These are phyloP conservation scores for Nudaria mundana DNA, from an alignment of 2,888 invertebrate genomes.

Conservation along the genomic window DNA sequence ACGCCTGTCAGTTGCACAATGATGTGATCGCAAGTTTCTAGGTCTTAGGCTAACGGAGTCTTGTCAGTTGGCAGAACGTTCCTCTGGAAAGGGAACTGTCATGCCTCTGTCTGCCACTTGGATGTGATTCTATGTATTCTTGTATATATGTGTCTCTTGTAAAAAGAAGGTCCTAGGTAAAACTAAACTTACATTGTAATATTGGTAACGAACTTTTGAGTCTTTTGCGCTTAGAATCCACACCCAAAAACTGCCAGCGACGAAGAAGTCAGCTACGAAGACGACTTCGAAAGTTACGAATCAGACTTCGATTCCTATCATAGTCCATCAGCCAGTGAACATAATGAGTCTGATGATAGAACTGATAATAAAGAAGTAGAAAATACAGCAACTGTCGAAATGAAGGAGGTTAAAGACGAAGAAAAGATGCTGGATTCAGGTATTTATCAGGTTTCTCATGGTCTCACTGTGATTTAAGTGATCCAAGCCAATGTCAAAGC, in stretches of 20 bases:
- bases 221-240: slow-evolving; percentile 13
- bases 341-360: slow-evolving; percentile 13
- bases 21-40: too few relatives aligned
- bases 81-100: too few relatives aligned
- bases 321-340: slow-evolving; percentile 35
- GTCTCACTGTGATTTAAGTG: background rate
- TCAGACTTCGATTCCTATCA: slow-evolving; percentile 76
- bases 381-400: slow-evolving; percentile 13
- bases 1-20: too few relatives aligned
- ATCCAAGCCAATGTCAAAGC: too few relatives aligned
- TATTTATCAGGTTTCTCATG: slow-evolving; percentile 10
- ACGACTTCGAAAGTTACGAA: slow-evolving; percentile 77
- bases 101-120: too few relatives aligned
- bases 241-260: slow-evolving; percentile 47
- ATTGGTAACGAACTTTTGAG: too few relatives aligned
- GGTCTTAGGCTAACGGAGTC: too few relatives aligned
- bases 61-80: too few relatives aligned
- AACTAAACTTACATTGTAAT: too few relatives aligned
- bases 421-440: slow-evolving; percentile 73
- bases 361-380: slow-evolving; percentile 7
- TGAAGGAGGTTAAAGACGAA: slow-evolving; percentile 54
- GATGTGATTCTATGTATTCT: too few relatives aligned
- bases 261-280: slow-evolving; percentile 69
- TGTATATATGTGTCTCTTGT: too few relatives aligned
- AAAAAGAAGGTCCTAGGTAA: too few relatives aligned